These are phyloP conservation scores for Phenganax stokvisi DNA, from an alignment of 92 coral and sea anemone species.

Conservation along the genomic window DNA sequence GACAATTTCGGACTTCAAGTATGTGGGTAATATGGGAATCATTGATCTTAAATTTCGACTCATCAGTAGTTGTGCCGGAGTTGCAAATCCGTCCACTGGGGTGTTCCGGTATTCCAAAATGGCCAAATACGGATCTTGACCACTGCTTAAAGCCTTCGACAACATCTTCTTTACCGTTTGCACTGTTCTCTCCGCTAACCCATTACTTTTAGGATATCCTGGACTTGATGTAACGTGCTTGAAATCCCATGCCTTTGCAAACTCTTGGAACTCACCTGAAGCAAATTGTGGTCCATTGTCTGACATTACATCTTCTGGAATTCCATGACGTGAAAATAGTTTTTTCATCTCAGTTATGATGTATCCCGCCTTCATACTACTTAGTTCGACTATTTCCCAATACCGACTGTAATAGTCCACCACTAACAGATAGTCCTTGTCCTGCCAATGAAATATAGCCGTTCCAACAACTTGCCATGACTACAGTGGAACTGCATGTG, in stretches of 20 bases:
- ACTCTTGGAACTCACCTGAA: conserved; percentile 10
- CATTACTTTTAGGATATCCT: conserved; percentile 24
- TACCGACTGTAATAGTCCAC: conserved; percentile 23
- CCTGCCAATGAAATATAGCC: conserved; percentile 10
- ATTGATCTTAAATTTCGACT: conserved; percentile 44
- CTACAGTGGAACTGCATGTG: conserved; percentile 8
- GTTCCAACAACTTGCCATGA: conserved; percentile 30
- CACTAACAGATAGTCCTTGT: conserved; percentile 21
- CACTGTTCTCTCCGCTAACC: conserved; percentile 33
- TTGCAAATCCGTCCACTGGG: conserved; percentile 26
- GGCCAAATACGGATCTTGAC: conserved; percentile 38
- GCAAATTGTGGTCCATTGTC: conserved; percentile 19
- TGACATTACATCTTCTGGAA: conserved; percentile 16
- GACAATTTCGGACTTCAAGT: conserved; percentile 29
- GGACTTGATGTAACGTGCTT: conserved; percentile 22
- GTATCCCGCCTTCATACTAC: conserved; percentile 6
- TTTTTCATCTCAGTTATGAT: conserved; percentile 9
- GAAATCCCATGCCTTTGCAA: conserved; percentile 13
- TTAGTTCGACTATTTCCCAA: conserved; percentile 19
- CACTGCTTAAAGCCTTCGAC: conserved; percentile 26
- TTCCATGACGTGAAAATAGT: conserved; percentile 7
- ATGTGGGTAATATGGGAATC: conserved; percentile 45
- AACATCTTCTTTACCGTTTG: conserved; percentile 42
- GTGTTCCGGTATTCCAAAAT: conserved; percentile 37
- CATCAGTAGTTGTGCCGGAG: conserved; percentile 50